Evolutionary conservation across 2,888 invertebrate species (phyloP), one percentile per base, ranked within the genome.

Genomic region (Catocala nupta): DNA sequence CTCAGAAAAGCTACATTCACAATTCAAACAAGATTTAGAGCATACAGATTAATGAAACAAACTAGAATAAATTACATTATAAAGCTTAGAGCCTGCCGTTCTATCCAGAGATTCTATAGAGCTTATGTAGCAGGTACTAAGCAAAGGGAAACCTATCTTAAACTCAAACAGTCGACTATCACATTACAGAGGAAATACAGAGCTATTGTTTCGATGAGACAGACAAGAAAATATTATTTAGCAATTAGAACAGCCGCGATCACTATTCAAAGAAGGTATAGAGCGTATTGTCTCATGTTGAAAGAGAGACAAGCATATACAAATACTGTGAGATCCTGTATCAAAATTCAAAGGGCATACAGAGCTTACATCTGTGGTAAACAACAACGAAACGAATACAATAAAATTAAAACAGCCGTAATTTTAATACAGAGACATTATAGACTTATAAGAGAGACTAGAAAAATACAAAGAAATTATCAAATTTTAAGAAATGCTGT

Each of bases 21-120:
- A 10, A 70, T 91, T 54, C 92, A 91, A 70, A 80, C 67, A 6
- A 84, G 84, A 79, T 95, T 87, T 77, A 90, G 89, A 74, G 89
- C 91, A 9, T 76, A 81, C 36, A 68, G 79, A 11, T 68, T 82
- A 1, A 90, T 91, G 87, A 90, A 85, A 76, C 68, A 68, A 58
- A 85, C 90, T 56, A 87, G 89, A 65, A 68, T 73, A 11, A 79
- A 83, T 42, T 96, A 91, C 75, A 62, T 89, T 10, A 73, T 74
- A 12, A 78, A 88, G 42, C 83, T 88, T 70, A 83, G 82, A 53
- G 85, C 94, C 0, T 86, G 84, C 52, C 69, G 84, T 25, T 59
- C 75, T 7, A 90, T 96, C 50, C 95, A 96, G 78, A 83, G 77
- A 60, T 79, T 76, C 50, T 95, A 90, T 68, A 87, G 85, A 78